Conservation (phyloP, 35 echinoderm and acorn worm genomes). For the Apostichopus japonicus region DNA sequence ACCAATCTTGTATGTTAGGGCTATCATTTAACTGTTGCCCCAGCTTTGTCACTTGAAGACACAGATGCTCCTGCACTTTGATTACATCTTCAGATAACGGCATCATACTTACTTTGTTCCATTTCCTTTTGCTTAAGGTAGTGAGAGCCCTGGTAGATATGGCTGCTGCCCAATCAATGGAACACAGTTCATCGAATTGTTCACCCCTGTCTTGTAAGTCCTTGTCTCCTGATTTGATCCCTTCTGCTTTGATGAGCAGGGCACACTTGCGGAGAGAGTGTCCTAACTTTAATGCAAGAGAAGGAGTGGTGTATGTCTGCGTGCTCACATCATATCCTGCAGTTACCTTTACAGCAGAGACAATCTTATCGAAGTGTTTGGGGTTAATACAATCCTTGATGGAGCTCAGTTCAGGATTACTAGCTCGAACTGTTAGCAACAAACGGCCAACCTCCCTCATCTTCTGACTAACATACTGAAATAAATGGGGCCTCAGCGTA, state of each 20-base stretch:
- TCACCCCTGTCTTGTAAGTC: neutral
- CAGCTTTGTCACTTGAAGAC: neutral
- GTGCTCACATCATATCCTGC: conserved; percentile 59
- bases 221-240: neutral
- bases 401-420: conserved; percentile 5
- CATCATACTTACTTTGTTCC: neutral
- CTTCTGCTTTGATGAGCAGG: conserved; percentile 62
- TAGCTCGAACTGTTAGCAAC: conserved; percentile 37
- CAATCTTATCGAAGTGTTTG: conserved; percentile 51
- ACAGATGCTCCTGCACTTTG: neutral
- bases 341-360: conserved; percentile 36
- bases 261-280: conserved; percentile 65
- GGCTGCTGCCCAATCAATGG: neutral
- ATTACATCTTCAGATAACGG: neutral
- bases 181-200: neutral
- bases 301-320: conserved; percentile 58
- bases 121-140: neutral
- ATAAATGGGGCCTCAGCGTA: neutral
- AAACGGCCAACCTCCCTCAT: conserved; percentile 69
- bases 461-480: conserved; percentile 66
- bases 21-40: neutral
- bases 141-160: neutral
- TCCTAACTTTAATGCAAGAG: conserved; percentile 75
- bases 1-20: neutral
- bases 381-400: conserved; percentile 39